Base-by-base conservation (phyloP, 2,113 vertebrate species). In the Circaetus gallicus region DNA sequence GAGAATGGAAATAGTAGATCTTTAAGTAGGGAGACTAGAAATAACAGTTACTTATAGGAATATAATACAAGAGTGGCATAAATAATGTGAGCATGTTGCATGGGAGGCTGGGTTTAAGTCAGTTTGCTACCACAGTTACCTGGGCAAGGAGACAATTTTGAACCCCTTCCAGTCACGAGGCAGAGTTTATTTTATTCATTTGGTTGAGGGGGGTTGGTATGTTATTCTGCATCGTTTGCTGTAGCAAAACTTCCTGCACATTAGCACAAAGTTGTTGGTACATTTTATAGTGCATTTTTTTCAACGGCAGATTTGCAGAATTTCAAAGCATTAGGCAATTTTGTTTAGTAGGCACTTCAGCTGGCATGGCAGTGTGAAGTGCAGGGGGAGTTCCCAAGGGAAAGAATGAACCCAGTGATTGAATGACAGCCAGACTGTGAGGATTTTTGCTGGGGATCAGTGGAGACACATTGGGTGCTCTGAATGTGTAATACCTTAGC, bases 1-100 rank as follows among this genome's bases (percentile, higher is more conserved):
- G 96, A 81, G 71, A 81, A 95, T 89, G 90, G 84, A 91, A 98
- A 90, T 95, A 89, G 79, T 96, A 89, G 81, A 78, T 97, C 70
- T 97, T 91, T 93, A 92, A 96, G 86, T 31, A 96, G 89, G 56
- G 77, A 86, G 63, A 53, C 55, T 67, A 85, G 83, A 84, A 86
- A 88, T 70, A 82, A 15, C 79, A 84, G 79, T 92, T 91, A 73
- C 86, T 80, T 88, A 38, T 0, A 93, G 85, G 73, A 79, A 95
- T 86, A 61, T 83, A 61, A 53, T 53, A 65, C n/a, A 72, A 43
- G 58, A 95, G 56, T 77, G 91, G 67, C 67, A 40, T 81, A 88
- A 95, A 58, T 76, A 53, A 87, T 62, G 65, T 70, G 50, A 92
- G 22, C 62, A 4, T 80, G 24, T 22, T 50, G 22, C 32, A 12